Evolutionary conservation across 2,888 invertebrate species (phyloP), one percentile per base, ranked within the genome.

Genomic region (Agrotis puta): DNA sequence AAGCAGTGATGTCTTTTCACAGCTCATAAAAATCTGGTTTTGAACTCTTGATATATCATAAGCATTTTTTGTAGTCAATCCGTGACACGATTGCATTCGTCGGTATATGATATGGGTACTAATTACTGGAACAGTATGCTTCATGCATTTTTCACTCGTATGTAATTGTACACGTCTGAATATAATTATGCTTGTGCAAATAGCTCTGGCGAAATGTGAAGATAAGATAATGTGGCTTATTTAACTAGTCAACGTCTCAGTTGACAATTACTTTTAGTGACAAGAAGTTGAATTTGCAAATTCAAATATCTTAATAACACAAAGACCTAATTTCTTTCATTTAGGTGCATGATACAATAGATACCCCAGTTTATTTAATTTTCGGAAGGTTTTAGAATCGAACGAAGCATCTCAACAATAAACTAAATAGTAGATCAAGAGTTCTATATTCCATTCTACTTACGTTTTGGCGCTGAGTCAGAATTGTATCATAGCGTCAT

Each of bases 31-130:
- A 59, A 62, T 74, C 64, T 83, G 85, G 84, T 81, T n/a, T n/a
- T n/a, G n/a, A n/a, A n/a, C n/a, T n/a, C 65, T 61, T 77, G 84
- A 77, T 83, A 84, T 87, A 88, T 83, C 85, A 85, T 87, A 83
- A 71, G 58, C 71, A 85, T 88, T 88, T 82, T 88, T 89, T 91
- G 86, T 87, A 87, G 83, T 81, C 82, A 84, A 86, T 87, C 89
- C 89, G 88, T 90, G 90, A 89, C 88, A 88, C 70, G 81, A 86
- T 89, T 90, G 85, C 88, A 81, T 88, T 87, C 83, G 85, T 86
- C 56, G 82, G 83, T 82, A 80, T 84, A 84, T 80, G 79, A 85
- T 86, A 85, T 84, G 83, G 47, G 74, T 85, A 77, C 80, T 74
- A 82, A 79, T 79, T 77, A 72, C 50, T 72, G 58, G 68, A 66